Evolutionary conservation across 2,888 invertebrate genomes (phyloP).

Genomic region (Netelia inedita): DNA sequence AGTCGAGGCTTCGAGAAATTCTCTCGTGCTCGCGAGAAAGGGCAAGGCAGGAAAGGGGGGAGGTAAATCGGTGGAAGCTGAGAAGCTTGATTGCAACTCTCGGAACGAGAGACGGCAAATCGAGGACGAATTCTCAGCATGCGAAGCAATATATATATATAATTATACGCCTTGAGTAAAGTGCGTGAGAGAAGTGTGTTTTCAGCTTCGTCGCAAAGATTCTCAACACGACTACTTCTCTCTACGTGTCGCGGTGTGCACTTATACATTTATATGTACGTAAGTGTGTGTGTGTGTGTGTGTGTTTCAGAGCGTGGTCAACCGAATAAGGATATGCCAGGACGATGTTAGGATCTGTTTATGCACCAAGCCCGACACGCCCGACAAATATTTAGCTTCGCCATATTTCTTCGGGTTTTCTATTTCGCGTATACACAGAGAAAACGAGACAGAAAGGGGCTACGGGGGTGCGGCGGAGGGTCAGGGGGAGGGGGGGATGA

Average conservation of each 20-base stretch:
- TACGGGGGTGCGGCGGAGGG: constrained; percentile 51
- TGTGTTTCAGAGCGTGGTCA: constrained; percentile 18
- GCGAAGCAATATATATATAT: background rate
- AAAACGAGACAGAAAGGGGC: constrained; percentile 74
- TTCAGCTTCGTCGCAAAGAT: constrained; percentile 34
- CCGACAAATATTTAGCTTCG: constrained; percentile 84
- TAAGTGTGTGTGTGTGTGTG: background rate
- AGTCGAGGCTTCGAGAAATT: constrained; percentile 72
- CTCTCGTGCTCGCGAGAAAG: constrained; percentile 23
- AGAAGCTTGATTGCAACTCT: constrained; percentile 63
- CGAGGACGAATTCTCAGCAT: constrained; percentile 36
- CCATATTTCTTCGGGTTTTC: constrained; percentile 71
- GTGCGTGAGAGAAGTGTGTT: constrained; percentile 46
- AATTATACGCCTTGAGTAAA: background rate
- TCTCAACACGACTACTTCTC: background rate
- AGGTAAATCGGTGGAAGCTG: constrained; percentile 24
- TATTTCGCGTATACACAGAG: constrained; percentile 60
- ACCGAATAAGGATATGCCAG: constrained; percentile 29
- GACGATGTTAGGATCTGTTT: constrained; percentile 80
- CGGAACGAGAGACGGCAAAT: constrained; percentile 26
- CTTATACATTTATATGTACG: too few species aligned
- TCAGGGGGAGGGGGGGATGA: constrained; percentile 38
- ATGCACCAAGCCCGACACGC: constrained; percentile 83
- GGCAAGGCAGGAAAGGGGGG: constrained; percentile 24
- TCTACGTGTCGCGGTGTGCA: background rate